phyloP scores from a whole-genome alignment of 2,113 vertebrate species.

The Benitochromis conjunctus region DNA sequence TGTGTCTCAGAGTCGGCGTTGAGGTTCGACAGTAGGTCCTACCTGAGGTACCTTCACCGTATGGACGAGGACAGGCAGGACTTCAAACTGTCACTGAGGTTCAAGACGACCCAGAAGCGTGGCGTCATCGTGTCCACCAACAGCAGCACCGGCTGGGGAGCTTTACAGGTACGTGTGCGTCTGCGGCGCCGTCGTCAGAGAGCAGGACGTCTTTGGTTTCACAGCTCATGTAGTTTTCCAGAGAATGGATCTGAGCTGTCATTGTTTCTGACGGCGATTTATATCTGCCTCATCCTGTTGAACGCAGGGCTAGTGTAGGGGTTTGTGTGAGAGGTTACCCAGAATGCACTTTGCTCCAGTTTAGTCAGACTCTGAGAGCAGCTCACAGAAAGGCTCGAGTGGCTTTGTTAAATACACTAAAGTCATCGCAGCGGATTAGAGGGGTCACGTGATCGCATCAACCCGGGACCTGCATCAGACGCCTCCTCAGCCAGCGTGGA shows the following conservation, averaged over 20 bases:
- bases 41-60: conserved; percentile 75
- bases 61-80: conserved; percentile 68
- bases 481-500: neutral
- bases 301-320: neutral
- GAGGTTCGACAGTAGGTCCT: conserved; percentile 81
- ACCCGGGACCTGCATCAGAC: accelerated
- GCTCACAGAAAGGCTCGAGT: neutral
- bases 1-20: conserved; percentile 80
- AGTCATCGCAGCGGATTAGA: neutral
- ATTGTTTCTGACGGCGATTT: neutral
- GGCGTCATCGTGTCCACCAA: conserved; percentile 74
- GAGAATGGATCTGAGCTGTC: neutral
- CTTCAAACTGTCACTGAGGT: conserved; percentile 77
- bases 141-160: conserved; percentile 61
- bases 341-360: neutral
- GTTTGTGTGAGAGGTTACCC: neutral
- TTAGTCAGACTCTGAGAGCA: neutral
- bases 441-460: neutral
- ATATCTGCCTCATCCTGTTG: neutral
- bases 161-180: conserved; percentile 77
- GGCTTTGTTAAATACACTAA: neutral
- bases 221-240: neutral
- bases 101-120: conserved; percentile 80
- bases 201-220: neutral
- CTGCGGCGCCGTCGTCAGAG: neutral